Evolutionary conservation across 1,140 invertebrate species (phyloP), one percentile per base, ranked within the genome.

Genomic region (Alviniconcha marisindica): DNA sequence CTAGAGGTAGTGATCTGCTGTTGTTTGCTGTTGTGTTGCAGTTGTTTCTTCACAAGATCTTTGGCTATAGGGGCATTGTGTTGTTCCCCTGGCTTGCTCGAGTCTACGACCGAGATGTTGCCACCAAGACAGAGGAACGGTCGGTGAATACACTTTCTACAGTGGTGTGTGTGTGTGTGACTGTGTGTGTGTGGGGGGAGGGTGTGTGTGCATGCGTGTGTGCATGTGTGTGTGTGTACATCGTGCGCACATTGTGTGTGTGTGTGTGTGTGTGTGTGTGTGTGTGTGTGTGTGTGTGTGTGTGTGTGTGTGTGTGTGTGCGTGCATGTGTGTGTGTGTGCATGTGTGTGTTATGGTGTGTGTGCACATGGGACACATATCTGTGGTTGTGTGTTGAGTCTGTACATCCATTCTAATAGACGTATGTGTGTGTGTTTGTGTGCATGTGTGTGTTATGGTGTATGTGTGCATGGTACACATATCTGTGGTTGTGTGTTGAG

Each of bases 61-160:
- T 99, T 94, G 97, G 98, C 24, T 99, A 99, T 92, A 94, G 98
- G 89, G 98, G 98, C 18, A 97, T 99, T 12, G 96, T 99, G 83
- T 94, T 99, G 33, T 99, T 99, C 93, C 98, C 98, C 7, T 99
- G 98, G 98, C 93, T 97, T 63, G 98, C 98, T 5, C 95, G 96
- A 91, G 97, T 99, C 18, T 99, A 98, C 91, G 98, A 99, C 90
- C 94, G 97, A 90, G 97, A 99, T 95, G 93, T 96, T 56, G 96
- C 96, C 14, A 94, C 94, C 88, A 94, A 94, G 89, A 80, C 73
- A 66, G 85, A 88, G 36, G 87, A 88, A 18, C 86, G 86, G 85
- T 87, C n/a, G n/a, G n/a, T n/a, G n/a, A n/a, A n/a, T n/a, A n/a
- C n/a, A n/a, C n/a, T n/a, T n/a, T n/a, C n/a, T n/a, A n/a, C n/a